These are phyloP conservation scores for Cossypha caffra DNA, from an alignment of 2,797 vertebrate species.

Conservation along the genomic window DNA sequence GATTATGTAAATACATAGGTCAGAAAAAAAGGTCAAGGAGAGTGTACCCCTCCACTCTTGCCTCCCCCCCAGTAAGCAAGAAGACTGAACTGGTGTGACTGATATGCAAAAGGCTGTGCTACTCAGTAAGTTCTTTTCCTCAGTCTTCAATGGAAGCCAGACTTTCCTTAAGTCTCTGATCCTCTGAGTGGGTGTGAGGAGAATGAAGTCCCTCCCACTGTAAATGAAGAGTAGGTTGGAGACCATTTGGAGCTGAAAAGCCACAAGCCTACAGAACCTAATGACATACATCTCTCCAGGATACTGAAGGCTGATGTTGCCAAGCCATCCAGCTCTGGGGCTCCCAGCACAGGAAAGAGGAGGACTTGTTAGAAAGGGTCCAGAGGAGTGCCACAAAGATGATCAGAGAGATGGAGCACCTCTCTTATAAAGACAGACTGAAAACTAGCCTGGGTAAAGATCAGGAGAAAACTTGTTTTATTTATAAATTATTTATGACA, in stretches of 20 bases:
- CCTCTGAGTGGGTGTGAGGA: neutral
- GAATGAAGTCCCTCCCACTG: neutral
- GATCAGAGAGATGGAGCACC: neutral
- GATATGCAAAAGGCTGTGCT: neutral
- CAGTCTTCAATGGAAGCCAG: neutral
- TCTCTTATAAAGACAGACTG: neutral
- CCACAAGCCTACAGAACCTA: neutral
- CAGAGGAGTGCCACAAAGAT: neutral
- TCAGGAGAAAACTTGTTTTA: neutral
- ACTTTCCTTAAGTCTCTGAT: neutral
- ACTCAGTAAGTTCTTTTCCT: neutral
- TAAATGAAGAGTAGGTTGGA: neutral
- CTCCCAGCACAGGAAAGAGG: neutral
- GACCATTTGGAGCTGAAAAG: neutral
- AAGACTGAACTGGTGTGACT: neutral
- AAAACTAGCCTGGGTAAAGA: neutral
- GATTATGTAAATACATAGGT: neutral
- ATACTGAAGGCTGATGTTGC: neutral
- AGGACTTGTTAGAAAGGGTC: neutral
- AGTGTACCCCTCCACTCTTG: no score
- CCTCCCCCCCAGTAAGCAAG: fast-evolving
- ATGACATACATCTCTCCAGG: neutral
- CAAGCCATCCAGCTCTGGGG: neutral
- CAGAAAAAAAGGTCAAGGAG: neutral
- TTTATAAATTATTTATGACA: neutral